These are phyloP conservation scores for Epistrophe grossulariae DNA, from an alignment of 2,888 invertebrate species.

Conservation along the genomic window DNA sequence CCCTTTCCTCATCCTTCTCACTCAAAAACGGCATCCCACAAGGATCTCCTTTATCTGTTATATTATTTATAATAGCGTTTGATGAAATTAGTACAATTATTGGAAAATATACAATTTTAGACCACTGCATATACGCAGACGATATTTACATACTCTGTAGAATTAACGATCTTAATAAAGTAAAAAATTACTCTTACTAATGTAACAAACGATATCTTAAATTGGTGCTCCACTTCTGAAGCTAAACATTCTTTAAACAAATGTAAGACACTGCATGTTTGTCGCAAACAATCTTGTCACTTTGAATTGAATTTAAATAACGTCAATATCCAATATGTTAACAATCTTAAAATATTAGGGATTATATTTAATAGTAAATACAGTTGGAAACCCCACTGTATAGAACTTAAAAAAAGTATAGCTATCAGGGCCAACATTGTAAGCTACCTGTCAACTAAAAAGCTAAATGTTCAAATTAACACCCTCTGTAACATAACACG, in stretches of 20 bases:
- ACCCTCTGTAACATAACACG: no score
- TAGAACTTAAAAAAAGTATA: no score
- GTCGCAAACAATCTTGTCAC: neutral
- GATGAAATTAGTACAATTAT: conserved; percentile 8
- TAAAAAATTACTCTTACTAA: neutral
- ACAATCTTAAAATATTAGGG: conserved; percentile 1
- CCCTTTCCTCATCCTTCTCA: neutral
- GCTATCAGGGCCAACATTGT: no score
- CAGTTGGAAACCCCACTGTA: conserved; percentile 2
- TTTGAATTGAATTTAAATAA: conserved; percentile 1
- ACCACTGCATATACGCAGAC: conserved; percentile 17
- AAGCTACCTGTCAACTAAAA: no score
- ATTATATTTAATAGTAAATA: conserved; percentile 27
- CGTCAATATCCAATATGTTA: neutral
- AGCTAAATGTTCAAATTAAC: no score
- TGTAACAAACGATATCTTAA: neutral
- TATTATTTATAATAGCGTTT: conserved; percentile 17
- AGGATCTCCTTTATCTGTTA: neutral
- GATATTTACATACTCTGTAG: conserved; percentile 24
- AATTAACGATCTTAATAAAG: conserved; percentile 2
- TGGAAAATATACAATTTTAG: neutral
- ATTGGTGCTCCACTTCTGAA: neutral
- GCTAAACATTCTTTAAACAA: neutral
- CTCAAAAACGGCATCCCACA: conserved; percentile 5
- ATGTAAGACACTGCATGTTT: conserved; percentile 4